Base-by-base conservation (phyloP, 2,113 vertebrate species). In the Monopterus albus region DNA sequence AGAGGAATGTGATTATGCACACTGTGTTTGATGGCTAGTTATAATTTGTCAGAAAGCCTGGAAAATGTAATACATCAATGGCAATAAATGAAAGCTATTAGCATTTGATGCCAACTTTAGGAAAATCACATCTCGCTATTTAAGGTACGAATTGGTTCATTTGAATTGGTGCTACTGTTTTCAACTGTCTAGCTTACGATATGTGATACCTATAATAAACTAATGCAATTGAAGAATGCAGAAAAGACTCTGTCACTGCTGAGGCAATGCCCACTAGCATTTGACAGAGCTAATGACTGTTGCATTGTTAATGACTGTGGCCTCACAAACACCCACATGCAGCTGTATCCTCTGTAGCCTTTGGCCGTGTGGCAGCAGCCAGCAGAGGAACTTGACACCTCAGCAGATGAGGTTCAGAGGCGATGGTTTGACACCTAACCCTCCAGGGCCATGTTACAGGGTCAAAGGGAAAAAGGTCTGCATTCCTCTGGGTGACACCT, bases 381-480 rank as follows among this genome's bases (percentile, higher is more conserved):
- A 64, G n/a, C 2, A 46, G 43, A 59, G 89, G 75, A 89, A 91
- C 51, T 3, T 31, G 56, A 89, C 81, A 83, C 87, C 76, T 74
- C 72, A 29, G 73, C 65, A 66, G 47, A 79, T 73, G 78, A 81
- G 84, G 88, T 85, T 89, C 89, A 85, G 83, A 79, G 79, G 49
- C 52, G 6, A 81, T 46, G 53, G 79, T 79, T 87, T 86, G 86
- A 90, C 89, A 92, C 89, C 63, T 65, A 67, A 83, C 72, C 87
- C 87, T 87, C 81, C 52, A 70, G 87, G 84, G 81, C 87, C 38
- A 79, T 87, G 87, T 88, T 86, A 73, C 43, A 0, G 59, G 88
- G 87, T 90, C 87, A 90, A 80, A 85, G 87, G 82, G 72, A 69
- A 82, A 85, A 90, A 86, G 83, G 82, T 81, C 87, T 47, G 70